Base-by-base conservation (phyloP, 1,140 invertebrate species). In the Zaprionus inermis region DNA sequence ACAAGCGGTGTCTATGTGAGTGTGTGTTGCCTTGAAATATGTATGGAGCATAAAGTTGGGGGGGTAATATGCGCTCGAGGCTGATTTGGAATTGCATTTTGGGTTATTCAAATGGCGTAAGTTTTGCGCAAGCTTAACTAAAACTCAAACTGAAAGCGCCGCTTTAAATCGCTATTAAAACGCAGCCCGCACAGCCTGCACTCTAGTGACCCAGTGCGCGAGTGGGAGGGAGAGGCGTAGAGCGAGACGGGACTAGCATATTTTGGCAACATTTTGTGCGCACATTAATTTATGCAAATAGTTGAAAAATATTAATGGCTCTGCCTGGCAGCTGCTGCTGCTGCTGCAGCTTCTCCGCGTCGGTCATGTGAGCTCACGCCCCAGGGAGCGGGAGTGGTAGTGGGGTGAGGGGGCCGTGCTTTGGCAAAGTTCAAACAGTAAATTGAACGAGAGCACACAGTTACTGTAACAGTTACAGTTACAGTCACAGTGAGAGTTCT, bases 261-360 rank as follows among this genome's bases (percentile, higher is more conserved):
- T 84, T 89, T 89, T 81, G 80, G 78, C 78, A 89, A 89, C 80
- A 84, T 78, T 89, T 89, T 89, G 84, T 76, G 74, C 80, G 59
- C 78, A 73, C 84, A 89, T 89, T 89, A 89, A 89, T 89, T 89
- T 89, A 89, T 89, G 84, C 72, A 89, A 89, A 89, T 89, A 89
- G 84, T 89, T 89, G 74, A 79, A 83, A 89, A 89, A 89, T 89
- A 84, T 89, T 89, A 89, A 89, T 88, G 84, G 80, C 80, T 64
- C 38, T 59, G 54, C 36, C 76, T 30, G 76, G 71, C 80, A 84
- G 84, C 75, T 83, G 80, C 44, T 59, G 46, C 30, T 28, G 49
- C 18, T 12, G 11, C 18, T 32, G n/a, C 44, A 22, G 18, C n/a
- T 18, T 9, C 56, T 41, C n/a, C 56, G 14, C 14, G 36, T 5